Base-by-base conservation (phyloP, 1,140 invertebrate genomes). In the Monochamus saltuarius region DNA sequence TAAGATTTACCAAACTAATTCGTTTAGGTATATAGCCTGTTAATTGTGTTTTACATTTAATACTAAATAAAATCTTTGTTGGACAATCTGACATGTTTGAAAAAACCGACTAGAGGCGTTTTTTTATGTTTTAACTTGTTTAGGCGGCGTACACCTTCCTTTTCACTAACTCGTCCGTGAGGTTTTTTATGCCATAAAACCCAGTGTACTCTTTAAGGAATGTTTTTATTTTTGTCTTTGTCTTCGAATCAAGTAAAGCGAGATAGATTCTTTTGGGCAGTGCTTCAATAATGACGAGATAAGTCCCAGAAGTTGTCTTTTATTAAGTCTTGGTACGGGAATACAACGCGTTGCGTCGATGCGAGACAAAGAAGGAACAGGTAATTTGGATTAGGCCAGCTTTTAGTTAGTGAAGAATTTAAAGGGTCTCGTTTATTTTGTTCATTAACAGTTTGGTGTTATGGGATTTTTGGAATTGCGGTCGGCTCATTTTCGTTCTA, bases 401-500 rank as follows among this genome's bases (percentile, higher is more conserved):
- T 67, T 67, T 61, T 64, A 67, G 61, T 67, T 67, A 61, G 61
- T 67, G 57, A 60, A 64, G 65, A 67, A 67, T 67, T 64, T 67
- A 67, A 67, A 67, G 65, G 65, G 65, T 64, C 59, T 67, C 65
- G 65, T 67, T 67, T 67, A 67, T 67, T 66, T 66, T 63, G 54
- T 60, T 67, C 65, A 67, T 67, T 67, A 67, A 62, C 65, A 60
- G 61, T 56, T 61, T 42, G 59, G 53, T 57, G 60, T 49, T 62
- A 62, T 57, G 60, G 37, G 47, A 62, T 56, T 51, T 56, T 62
- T 61, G 51, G 53, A 35, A 37, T 9, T 49, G 46, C 46, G 35
- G 50, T 53, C 60, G 60, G 50, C 40, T 61, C 29, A 57, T 62
- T 51, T 49, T 49, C 17, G 22, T 35, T 60, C 55, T 51, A 49